Base-by-base conservation (phyloP, 2,113 vertebrate genomes). In the Spea bombifrons region DNA sequence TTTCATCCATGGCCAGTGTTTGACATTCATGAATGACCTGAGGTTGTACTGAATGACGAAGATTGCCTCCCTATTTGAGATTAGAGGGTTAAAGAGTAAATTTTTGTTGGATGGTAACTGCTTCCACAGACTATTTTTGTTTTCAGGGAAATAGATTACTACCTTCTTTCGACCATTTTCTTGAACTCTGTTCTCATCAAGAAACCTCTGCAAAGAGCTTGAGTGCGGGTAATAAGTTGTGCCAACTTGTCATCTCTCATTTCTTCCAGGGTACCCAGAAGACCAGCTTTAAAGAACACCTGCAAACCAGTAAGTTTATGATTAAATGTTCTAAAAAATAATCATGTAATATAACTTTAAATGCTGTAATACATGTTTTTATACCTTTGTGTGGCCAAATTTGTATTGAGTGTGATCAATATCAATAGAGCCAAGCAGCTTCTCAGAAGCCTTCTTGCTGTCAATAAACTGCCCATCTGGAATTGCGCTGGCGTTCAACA, bases 271-370 rank as follows among this genome's bases (percentile, higher is more conserved):
- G 84, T 78, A 49, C 96, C 96, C 84, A 98, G 78, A 67, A 97
- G 90, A 44, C 96, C 96, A 83, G 95, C 96, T 94, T 97, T 97
- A 88, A 98, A 97, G 87, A 97, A 96, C 82, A 97, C 94, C 96
- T 98, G 17, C 63, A 80, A 17, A 71, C 72, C 55, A 5, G 7
- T 17, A 75, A 81, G 73, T 3, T 75, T 63, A 4, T 49, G 6
- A 63, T 5, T 49, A 61, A 63, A 30, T 49, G 3, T 46, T 16
- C 16, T 70, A 15, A 70, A 70, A 63, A 8, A 48, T 0, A 47
- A 73, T 2, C 13, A 5, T 48, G 47, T 5, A 48, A 47, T 30
- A 0, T 66, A 52, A 12, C 4, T n/a, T 8, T 9, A 50, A 43
- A 53, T 66, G 6, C 8, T 8, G 59, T 13, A 53, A 8, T 5